Evolutionary conservation across 2,797 vertebrate species (phyloP).

Genomic region (Pangasius larnaudii): DNA sequence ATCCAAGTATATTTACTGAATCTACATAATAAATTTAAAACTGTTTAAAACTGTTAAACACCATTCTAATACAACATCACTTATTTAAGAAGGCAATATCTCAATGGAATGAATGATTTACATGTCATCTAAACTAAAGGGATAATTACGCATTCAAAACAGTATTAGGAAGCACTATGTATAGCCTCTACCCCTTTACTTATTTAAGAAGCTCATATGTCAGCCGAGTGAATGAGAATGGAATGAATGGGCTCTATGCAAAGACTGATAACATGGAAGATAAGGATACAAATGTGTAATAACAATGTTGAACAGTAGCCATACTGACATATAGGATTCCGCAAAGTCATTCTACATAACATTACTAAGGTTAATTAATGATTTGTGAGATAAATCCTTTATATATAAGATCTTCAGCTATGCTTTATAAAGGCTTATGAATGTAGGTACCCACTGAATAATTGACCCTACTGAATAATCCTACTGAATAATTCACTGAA

Average conservation of each 20-base stretch:
- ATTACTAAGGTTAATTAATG: neutral
- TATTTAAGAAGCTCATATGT: slow-evolving; percentile 15
- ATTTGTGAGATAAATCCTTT: neutral
- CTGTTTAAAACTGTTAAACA: no score
- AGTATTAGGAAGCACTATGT: slow-evolving; percentile 28
- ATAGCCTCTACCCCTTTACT: slow-evolving; percentile 22
- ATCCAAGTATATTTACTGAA: neutral
- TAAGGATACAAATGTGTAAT: neutral
- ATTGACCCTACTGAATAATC: slow-evolving; percentile 30
- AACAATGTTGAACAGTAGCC: neutral
- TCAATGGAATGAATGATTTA: neutral
- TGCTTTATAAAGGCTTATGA: slow-evolving; percentile 2
- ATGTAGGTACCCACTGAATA: slow-evolving; percentile 2
- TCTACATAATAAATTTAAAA: neutral
- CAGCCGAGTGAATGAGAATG: neutral
- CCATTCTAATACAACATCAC: neutral
- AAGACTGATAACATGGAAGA: neutral
- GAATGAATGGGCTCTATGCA: neutral
- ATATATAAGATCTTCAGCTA: neutral
- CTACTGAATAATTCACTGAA: slow-evolving; percentile 23
- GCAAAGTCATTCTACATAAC: neutral
- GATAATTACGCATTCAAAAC: neutral
- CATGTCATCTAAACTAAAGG: slow-evolving; percentile 3
- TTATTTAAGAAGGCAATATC: slow-evolving; percentile 8
- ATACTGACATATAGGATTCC: neutral